Conservation (phyloP, 2,113 vertebrate genomes). For the Anolis carolinensis region DNA sequence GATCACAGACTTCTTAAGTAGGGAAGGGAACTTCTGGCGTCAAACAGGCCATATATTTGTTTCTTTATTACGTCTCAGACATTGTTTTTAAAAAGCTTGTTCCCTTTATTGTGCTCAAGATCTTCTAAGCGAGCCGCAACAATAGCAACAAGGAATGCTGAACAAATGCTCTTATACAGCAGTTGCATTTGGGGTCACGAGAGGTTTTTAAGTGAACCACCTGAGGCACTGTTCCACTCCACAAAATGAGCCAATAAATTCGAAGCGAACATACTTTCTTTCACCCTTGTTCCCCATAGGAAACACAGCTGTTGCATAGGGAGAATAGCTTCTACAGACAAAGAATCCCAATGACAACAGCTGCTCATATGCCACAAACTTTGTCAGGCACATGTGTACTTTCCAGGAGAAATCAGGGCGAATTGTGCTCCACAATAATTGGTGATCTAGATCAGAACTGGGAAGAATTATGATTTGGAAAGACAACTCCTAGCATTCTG, state of each 20-base stretch:
- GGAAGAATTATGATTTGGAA: too few relatives aligned
- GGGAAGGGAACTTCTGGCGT: constrained; percentile 13
- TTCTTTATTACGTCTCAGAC: constrained; percentile 32
- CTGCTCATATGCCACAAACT: constrained; percentile 8
- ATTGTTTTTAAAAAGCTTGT: constrained; percentile 21
- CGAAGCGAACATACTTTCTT: constrained; percentile 39
- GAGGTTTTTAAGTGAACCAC: constrained; percentile 27
- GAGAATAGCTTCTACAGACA: constrained; percentile 19
- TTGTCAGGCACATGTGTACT: not conserved
- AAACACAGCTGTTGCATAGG: constrained; percentile 48
- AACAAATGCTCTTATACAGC: constrained; percentile 4
- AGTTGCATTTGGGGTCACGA: constrained; percentile 12
- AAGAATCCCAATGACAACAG: constrained; percentile 1
- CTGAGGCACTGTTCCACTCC: constrained; percentile 28
- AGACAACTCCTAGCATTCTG: not conserved
- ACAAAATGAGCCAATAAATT: constrained; percentile 35
- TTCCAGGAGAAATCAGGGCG: not conserved
- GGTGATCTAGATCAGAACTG: not conserved
- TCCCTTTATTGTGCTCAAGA: constrained; percentile 9
- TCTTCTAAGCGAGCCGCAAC: constrained; percentile 1
- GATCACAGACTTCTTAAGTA: not conserved
- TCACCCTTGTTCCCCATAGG: constrained; percentile 33
- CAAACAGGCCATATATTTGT: constrained; percentile 18
- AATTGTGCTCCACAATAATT: not conserved
- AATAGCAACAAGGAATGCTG: not conserved